Percentiles rank a stretch among this genome's conserved stretches.
phyloP scores from a whole-genome alignment of 53 echinoderm and acorn worm genomes.

The Antedon mediterranea region DNA sequence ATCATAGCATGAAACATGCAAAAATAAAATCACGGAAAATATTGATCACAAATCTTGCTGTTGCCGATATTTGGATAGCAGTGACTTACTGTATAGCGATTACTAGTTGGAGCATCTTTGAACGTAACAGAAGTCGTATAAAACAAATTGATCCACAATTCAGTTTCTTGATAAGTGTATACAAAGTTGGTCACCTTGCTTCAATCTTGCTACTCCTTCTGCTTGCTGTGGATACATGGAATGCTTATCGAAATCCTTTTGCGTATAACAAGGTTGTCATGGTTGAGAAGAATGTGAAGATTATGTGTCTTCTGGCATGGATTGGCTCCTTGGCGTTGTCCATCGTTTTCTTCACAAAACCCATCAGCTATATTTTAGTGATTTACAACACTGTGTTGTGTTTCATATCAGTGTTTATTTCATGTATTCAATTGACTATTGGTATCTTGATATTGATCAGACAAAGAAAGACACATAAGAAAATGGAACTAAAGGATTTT shows the following conservation, averaged over 20 bases:
- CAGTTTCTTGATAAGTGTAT: background rate
- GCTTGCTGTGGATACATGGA: background rate
- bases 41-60: background rate
- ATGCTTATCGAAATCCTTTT: background rate
- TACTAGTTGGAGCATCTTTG: background rate
- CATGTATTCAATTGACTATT: background rate
- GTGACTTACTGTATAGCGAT: background rate
- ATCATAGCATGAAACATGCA: background rate
- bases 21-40: background rate
- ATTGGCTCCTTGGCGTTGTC: background rate
- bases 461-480: background rate
- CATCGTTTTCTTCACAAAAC: background rate
- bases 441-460: background rate
- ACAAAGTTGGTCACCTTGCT: background rate
- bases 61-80: background rate
- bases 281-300: background rate
- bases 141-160: too few relatives aligned
- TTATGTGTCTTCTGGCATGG: background rate
- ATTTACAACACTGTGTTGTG: background rate
- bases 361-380: background rate
- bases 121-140: too few relatives aligned
- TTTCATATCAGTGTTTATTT: background rate
- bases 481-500: background rate
- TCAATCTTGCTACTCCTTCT: background rate
- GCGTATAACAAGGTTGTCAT: background rate